Percentiles rank a stretch among this genome's conserved stretches.
Conservation (phyloP, 2,113 vertebrate genomes). For the Mustela lutreola region DNA sequence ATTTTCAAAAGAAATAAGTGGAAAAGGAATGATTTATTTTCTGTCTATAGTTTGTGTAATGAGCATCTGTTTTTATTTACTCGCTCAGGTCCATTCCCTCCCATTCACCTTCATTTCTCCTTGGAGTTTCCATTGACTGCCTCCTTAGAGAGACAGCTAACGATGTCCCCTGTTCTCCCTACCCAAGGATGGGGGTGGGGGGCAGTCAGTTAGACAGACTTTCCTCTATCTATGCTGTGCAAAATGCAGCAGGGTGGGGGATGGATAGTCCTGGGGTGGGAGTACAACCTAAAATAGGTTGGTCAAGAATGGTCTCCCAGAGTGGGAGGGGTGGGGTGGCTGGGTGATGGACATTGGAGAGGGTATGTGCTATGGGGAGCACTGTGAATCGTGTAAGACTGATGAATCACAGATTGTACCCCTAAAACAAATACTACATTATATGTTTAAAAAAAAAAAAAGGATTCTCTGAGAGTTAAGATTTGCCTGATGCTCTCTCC, state of each 20-base stretch:
- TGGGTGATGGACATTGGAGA: no score
- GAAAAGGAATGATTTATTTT: background rate
- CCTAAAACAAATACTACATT: no score
- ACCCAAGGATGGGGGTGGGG: background rate
- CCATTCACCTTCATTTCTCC: background rate
- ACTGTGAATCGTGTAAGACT: no score
- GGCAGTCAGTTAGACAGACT: background rate
- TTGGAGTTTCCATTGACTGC: background rate
- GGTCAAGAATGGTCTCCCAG: background rate
- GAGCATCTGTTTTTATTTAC: slow-evolving; percentile 3
- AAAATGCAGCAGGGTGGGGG: background rate
- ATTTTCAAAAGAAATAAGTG: slow-evolving; percentile 14
- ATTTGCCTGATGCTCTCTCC: background rate
- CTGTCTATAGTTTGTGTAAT: background rate
- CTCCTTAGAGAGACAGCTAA: background rate
- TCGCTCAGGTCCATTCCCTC: background rate
- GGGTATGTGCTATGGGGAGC: no score
- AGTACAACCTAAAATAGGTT: background rate
- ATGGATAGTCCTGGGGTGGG: background rate
- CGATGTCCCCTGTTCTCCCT: background rate
- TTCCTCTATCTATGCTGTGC: background rate
- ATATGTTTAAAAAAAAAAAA: background rate
- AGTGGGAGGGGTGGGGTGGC: no score
- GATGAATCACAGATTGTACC: no score
- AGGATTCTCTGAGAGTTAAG: background rate